Conservation (phyloP, 2,797 vertebrate species). For the Acestrorhynchus altus region DNA sequence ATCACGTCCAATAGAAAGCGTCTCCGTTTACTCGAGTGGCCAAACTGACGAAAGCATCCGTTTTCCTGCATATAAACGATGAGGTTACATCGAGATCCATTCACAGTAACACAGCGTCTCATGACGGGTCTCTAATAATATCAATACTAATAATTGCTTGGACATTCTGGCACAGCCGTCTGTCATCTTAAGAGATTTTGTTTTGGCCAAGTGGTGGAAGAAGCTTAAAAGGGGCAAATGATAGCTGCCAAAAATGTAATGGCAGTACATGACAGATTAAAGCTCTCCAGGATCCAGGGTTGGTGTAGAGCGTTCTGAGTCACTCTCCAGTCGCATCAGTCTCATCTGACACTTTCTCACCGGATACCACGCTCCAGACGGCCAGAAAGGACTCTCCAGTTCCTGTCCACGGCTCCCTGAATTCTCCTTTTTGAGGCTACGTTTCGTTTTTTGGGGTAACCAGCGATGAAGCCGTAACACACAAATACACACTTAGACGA, state of each 20-base stretch:
- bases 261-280: constrained; percentile 50
- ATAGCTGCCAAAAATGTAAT: constrained; percentile 36
- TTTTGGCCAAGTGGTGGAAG: constrained; percentile 5
- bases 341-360: background rate
- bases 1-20: too few species aligned
- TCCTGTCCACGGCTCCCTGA: constrained; percentile 5
- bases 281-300: constrained; percentile 32
- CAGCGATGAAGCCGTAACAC: background rate
- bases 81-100: too few species aligned
- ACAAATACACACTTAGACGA: background rate
- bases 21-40: too few species aligned
- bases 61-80: too few species aligned
- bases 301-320: constrained; percentile 17
- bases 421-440: background rate
- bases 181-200: constrained; percentile 5
- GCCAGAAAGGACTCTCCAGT: constrained; percentile 12
- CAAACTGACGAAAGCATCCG: too few species aligned
- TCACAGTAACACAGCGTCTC: too few species aligned
- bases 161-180: background rate
- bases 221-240: constrained; percentile 36
- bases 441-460: constrained; percentile 3
- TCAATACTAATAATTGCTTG: background rate
- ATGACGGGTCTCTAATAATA: too few species aligned
- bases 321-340: constrained; percentile 3
- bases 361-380: background rate